phyloP scores from a whole-genome alignment of 2,888 invertebrate species.

The Conomelus anceps region DNA sequence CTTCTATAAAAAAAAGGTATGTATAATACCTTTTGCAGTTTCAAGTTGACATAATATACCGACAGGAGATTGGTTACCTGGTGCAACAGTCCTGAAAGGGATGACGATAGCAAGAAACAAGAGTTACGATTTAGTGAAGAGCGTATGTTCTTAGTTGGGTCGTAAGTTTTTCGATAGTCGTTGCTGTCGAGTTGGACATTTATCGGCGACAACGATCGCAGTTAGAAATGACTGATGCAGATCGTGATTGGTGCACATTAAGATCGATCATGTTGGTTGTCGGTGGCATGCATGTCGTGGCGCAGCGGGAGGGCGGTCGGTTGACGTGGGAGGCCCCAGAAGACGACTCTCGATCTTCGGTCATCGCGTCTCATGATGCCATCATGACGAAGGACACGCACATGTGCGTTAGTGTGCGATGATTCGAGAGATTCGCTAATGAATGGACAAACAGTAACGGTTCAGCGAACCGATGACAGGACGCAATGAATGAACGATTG shows the following conservation, averaged over 20 bases:
- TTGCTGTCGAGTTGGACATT: not conserved
- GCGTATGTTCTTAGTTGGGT: not conserved
- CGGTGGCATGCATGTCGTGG: not conserved
- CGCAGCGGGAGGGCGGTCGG: not conserved
- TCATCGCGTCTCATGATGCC: too few species aligned
- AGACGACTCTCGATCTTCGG: too few species aligned
- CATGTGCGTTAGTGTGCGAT: not conserved
- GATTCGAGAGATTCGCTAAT: not conserved
- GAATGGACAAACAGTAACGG: not conserved
- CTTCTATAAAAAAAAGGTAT: too few species aligned
- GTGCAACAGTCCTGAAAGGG: not conserved
- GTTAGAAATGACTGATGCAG: not conserved
- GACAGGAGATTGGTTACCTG: not conserved
- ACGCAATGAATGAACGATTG: not conserved
- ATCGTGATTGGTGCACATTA: not conserved
- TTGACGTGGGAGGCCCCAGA: not conserved
- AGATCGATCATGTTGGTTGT: not conserved
- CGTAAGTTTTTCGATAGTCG: not conserved
- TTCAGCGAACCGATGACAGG: not conserved
- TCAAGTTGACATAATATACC: not conserved
- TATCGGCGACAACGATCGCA: not conserved
- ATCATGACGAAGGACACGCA: not conserved
- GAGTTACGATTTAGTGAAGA: not conserved
- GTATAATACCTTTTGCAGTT: too few species aligned
- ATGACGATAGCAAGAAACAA: not conserved